Evolutionary conservation across 2,113 vertebrate genomes (phyloP), one percentile per base, ranked within the genome.

Genomic region (Paramormyrops kingsleyae): DNA sequence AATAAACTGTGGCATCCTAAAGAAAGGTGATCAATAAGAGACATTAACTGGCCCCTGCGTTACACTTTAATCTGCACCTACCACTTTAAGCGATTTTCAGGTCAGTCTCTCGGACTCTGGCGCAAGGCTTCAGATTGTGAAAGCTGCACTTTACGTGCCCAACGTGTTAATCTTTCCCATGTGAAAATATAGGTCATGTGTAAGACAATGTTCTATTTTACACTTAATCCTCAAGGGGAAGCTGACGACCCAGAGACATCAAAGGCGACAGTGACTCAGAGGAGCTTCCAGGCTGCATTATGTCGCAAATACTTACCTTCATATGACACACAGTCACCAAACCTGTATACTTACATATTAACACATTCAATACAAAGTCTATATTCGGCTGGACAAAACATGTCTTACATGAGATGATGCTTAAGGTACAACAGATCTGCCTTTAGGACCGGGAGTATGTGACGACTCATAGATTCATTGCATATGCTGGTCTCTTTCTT

Each of bases 171-270:
- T 88, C 56, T 88, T 88, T 88, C 44, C 2, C 87, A 70, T 49
- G 59, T 53, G 8, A 44, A 88, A 21, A 70, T 66, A 47, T n/a
- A 59, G 87, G 39, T 84, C 88, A 84, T 50, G 42, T 27, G 49
- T 83, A 89, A 89, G 39, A n/a, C 24, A 53, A 83, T 84, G 77
- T 44, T 83, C 52, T 53, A 42, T 31, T 89, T 89, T 80, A 77
- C 19, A 84, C 31, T 89, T 53, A 53, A 53, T 84, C 88, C 21
- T 89, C 31, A 89, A 53, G 50, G 50, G 24, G 50, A 83, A n/a
- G 42, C 31, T 44, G n/a, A 49, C 24, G 85, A 35, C 10, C 52
- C 27, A 47, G 46, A 47, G 49, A n/a, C n/a, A 31, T 15, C 15
- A 35, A 49, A 52, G 42, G 46, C 9, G 62, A 31, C n/a, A 27